Evolutionary conservation across 2,797 vertebrate genomes (phyloP).

Genomic region (Bufotes viridis): DNA sequence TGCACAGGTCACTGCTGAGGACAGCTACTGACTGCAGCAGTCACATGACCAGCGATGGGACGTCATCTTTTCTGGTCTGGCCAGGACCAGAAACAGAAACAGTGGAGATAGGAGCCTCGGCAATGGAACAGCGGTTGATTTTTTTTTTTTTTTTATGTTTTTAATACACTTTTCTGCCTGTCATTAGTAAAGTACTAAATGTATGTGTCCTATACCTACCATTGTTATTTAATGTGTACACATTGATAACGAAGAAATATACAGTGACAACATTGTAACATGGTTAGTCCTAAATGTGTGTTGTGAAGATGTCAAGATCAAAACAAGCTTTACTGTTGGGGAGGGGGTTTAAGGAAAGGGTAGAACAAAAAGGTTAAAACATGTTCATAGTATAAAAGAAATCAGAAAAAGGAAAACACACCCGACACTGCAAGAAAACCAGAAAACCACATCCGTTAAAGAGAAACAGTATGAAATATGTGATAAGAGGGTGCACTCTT

Average conservation of each 20-base stretch:
- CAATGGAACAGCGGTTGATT: too few relatives aligned
- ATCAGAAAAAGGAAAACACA: not conserved
- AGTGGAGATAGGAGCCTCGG: too few relatives aligned
- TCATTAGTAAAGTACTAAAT: not conserved
- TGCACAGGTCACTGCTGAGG: too few relatives aligned
- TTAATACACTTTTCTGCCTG: too few relatives aligned
- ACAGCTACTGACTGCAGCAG: too few relatives aligned
- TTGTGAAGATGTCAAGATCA: not conserved
- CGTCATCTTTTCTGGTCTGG: too few relatives aligned
- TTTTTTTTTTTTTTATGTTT: too few relatives aligned
- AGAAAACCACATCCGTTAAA: constrained; percentile 17
- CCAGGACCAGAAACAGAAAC: too few relatives aligned
- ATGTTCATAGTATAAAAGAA: not conserved
- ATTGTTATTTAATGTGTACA: not conserved
- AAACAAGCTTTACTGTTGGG: not conserved
- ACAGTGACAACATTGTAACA: too few relatives aligned
- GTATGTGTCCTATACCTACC: not conserved
- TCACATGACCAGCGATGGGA: too few relatives aligned
- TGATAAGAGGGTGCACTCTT: not conserved
- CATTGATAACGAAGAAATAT: too few relatives aligned
- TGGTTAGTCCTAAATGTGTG: too few relatives aligned
- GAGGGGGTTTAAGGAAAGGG: not conserved
- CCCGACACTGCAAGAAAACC: not conserved
- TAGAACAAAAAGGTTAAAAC: not conserved
- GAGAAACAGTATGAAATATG: not conserved